Evolutionary conservation across 2,888 invertebrate genomes (phyloP).

Genomic region (Myopa tessellatipennis): DNA sequence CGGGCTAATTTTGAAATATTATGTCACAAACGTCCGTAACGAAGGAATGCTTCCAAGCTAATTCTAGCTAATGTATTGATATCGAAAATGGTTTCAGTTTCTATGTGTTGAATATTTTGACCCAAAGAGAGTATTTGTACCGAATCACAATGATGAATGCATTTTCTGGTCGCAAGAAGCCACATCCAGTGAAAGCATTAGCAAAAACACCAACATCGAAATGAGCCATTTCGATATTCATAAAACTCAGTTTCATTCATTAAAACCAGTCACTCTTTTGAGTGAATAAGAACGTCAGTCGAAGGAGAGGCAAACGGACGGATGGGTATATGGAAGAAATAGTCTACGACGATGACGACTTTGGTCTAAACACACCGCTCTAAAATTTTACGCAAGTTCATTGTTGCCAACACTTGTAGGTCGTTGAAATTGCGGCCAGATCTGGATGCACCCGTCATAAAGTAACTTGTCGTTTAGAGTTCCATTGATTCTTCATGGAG

Average conservation of each 20-base stretch:
- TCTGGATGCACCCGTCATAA: constrained; percentile 18
- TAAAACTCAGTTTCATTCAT: constrained; percentile 46
- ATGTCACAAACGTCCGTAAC: too few species aligned
- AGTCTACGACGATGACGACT: background rate
- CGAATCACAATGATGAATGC: constrained; percentile 45
- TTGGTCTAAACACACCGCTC: constrained; percentile 22
- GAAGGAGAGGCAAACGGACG: constrained; percentile 12
- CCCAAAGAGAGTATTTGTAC: constrained; percentile 44
- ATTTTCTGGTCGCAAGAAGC: constrained; percentile 30
- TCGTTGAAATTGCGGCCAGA: background rate
- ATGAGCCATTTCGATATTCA: constrained; percentile 43
- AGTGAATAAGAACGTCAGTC: background rate
- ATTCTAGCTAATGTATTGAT: background rate
- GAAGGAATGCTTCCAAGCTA: background rate
- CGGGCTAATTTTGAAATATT: too few species aligned
- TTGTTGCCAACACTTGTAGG: constrained; percentile 41
- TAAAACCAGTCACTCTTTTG: constrained; percentile 36
- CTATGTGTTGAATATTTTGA: constrained; percentile 38
- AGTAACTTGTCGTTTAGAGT: constrained; percentile 10
- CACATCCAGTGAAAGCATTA: constrained; percentile 26
- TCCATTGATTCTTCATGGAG: constrained; percentile 16
- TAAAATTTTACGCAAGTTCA: constrained; percentile 40
- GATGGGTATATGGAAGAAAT: background rate
- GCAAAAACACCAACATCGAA: constrained; percentile 36
- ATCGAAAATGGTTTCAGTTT: background rate